phyloP scores from a whole-genome alignment of 2,113 vertebrate species.

The Mystacornis crossleyi region DNA sequence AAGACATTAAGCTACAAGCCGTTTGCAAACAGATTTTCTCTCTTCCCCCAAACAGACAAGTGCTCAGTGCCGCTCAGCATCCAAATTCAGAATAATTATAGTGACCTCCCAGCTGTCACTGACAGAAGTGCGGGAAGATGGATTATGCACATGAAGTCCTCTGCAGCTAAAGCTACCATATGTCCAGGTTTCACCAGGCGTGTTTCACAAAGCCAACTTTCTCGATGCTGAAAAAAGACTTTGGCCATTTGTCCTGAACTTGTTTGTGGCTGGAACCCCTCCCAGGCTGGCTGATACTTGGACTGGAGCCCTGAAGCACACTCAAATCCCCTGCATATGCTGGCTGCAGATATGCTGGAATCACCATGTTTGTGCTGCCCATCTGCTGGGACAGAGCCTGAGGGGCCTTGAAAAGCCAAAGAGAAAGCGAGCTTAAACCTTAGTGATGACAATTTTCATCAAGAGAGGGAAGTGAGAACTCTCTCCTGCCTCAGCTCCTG shows the following conservation, averaged over 20 bases:
- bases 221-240: slow-evolving; percentile 14
- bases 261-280: neutral
- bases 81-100: slow-evolving; percentile 14
- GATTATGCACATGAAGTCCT: slow-evolving; percentile 28
- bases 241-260: neutral
- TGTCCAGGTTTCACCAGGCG: slow-evolving; percentile 16
- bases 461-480: neutral
- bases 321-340: neutral
- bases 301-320: neutral
- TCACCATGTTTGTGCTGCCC: neutral
- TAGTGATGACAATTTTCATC: neutral
- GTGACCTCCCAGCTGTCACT: slow-evolving; percentile 35
- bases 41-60: neutral
- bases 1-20: neutral
- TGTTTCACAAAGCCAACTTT: slow-evolving; percentile 21
- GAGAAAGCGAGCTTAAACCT: neutral
- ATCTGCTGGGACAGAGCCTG: neutral
- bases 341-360: neutral
- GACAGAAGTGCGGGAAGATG: neutral
- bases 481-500: neutral
- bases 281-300: neutral
- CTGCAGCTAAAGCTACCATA: slow-evolving; percentile 25
- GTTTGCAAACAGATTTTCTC: neutral
- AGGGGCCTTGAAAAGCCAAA: neutral
- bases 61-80: neutral